Percentiles rank a stretch among this genome's conserved stretches.
Evolutionary conservation across 2,797 vertebrate species (phyloP).

Genomic region (Todus mexicanus): DNA sequence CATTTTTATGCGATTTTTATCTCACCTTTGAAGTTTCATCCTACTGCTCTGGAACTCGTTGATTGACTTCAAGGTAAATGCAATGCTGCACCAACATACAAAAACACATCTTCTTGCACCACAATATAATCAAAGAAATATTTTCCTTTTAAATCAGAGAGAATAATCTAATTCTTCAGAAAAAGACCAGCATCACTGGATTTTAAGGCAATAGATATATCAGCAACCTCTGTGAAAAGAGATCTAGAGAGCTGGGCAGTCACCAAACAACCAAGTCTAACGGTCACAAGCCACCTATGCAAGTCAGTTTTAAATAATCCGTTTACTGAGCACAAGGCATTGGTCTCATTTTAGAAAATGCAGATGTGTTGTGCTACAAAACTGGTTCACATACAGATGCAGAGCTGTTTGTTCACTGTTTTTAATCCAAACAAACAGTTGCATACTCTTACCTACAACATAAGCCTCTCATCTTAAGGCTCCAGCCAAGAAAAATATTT

Average conservation of each 20-base stretch:
- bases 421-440: conserved; percentile 55
- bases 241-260: neutral
- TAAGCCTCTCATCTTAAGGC: conserved; percentile 26
- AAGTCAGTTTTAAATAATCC: neutral
- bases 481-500: conserved; percentile 78
- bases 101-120: neutral
- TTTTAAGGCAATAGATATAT: neutral
- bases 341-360: neutral
- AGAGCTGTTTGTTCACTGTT: conserved; percentile 30
- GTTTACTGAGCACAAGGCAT: neutral
- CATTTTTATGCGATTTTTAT: neutral
- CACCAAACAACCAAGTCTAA: neutral
- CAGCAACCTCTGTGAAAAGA: neutral
- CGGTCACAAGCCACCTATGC: neutral
- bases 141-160: neutral
- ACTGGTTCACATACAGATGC: neutral
- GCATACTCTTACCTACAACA: conserved; percentile 63
- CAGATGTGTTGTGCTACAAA: neutral
- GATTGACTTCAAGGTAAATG: neutral
- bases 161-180: neutral
- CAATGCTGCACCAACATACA: neutral
- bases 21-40: neutral
- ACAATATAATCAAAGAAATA: neutral
- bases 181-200: neutral
- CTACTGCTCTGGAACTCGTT: neutral